Percentiles rank a stretch among this genome's conserved stretches.
Conservation (phyloP, 1,140 invertebrate species). For the Saxidomus purpurata region DNA sequence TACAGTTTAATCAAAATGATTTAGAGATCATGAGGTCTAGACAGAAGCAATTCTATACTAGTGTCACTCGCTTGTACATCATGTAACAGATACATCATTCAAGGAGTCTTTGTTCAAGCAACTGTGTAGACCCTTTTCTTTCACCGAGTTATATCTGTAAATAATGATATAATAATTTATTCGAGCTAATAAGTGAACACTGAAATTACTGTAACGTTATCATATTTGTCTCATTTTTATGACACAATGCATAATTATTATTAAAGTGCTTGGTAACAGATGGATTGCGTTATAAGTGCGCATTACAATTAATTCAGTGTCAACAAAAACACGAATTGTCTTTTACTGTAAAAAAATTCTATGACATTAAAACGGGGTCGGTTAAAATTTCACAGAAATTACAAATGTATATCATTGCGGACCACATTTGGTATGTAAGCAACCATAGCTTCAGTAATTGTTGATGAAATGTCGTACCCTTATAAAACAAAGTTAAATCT, state of each 20-base stretch:
- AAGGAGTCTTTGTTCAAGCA: not conserved
- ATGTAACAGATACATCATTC: not conserved
- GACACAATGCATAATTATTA: constrained; percentile 4
- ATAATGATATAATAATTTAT: not conserved
- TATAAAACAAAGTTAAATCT: too few relatives aligned
- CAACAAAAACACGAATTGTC: not conserved
- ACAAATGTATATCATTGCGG: too few relatives aligned
- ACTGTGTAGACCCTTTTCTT: constrained; percentile 1
- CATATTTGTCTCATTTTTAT: not conserved
- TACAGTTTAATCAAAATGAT: not conserved
- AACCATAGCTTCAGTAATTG: too few relatives aligned
- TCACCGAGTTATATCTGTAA: not conserved
- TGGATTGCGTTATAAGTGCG: not conserved
- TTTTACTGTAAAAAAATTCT: too few relatives aligned
- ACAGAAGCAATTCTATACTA: not conserved
- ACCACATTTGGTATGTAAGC: too few relatives aligned
- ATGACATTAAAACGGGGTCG: too few relatives aligned
- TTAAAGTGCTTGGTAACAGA: not conserved
- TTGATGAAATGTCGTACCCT: too few relatives aligned
- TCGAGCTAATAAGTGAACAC: not conserved
- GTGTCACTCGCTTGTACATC: not conserved
- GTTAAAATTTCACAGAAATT: too few relatives aligned
- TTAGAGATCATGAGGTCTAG: not conserved
- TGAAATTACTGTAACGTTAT: constrained; percentile 15
- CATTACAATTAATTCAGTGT: not conserved